phyloP scores from a whole-genome alignment of 23 tunicate species.

The Clavelina lepadiformis region DNA sequence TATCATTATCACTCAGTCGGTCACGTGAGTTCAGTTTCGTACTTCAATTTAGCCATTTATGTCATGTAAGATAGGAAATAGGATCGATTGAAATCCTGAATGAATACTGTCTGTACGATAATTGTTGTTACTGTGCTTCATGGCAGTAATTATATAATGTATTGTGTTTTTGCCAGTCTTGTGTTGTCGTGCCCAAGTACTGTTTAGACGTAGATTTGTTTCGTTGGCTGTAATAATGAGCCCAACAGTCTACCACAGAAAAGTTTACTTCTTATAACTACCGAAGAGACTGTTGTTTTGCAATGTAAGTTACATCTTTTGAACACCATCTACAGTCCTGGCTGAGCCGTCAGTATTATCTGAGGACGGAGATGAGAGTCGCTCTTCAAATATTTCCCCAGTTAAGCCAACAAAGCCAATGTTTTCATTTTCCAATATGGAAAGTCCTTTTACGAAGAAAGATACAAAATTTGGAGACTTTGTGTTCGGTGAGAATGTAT shows the following conservation, averaged over 20 bases:
- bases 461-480: not conserved
- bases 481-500: constrained; percentile 33
- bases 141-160: not conserved
- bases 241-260: too few relatives aligned
- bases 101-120: not conserved
- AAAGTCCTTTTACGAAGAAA: constrained; percentile 43
- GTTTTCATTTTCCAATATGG: constrained; percentile 69
- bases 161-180: not conserved
- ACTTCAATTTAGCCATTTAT: too few relatives aligned
- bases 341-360: too few relatives aligned
- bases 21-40: too few relatives aligned
- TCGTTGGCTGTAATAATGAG: too few relatives aligned
- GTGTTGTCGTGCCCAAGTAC: not conserved
- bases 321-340: too few relatives aligned
- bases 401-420: constrained; percentile 43
- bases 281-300: too few relatives aligned
- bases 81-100: too few relatives aligned
- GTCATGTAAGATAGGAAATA: too few relatives aligned
- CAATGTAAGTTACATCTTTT: too few relatives aligned
- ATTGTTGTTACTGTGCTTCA: not conserved
- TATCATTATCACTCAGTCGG: not conserved
- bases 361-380: constrained; percentile 8
- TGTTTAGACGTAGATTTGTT: too few relatives aligned
- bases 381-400: constrained; percentile 32
- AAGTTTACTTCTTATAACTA: too few relatives aligned